Conservation (phyloP, 2,888 invertebrate species). For the Dryobotodes eremita region DNA sequence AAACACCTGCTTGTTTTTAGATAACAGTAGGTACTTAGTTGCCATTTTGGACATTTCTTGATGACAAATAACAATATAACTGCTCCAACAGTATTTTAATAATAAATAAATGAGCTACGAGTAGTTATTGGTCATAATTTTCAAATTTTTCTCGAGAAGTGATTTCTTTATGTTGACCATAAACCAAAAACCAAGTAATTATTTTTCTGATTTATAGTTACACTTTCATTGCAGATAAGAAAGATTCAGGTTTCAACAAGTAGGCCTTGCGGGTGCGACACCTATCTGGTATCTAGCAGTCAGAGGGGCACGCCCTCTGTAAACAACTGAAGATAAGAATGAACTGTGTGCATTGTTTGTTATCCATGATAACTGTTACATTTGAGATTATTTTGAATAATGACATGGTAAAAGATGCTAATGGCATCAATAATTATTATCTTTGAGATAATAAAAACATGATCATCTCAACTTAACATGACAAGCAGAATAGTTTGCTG, state of each 20-base stretch:
- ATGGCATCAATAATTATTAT: neutral
- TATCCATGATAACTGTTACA: conserved; percentile 24
- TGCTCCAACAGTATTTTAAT: neutral
- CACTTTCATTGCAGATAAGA: conserved; percentile 23
- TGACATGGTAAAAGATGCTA: conserved; percentile 4
- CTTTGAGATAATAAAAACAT: neutral
- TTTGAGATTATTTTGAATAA: conserved; percentile 13
- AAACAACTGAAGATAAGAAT: conserved; percentile 34
- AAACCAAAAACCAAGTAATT: neutral
- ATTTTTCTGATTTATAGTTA: neutral
- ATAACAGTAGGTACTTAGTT: conserved; percentile 2
- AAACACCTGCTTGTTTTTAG: neutral
- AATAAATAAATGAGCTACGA: neutral
- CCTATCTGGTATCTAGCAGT: conserved; percentile 21
- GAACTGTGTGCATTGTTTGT: conserved; percentile 30
- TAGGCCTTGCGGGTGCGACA: conserved; percentile 20
- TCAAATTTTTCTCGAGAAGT: neutral
- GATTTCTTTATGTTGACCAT: neutral
- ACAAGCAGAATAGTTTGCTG: neutral
- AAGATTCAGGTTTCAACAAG: conserved; percentile 32
- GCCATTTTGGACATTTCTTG: conserved; percentile 11
- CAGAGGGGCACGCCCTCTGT: conserved; percentile 39
- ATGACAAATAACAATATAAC: neutral
- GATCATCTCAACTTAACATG: conserved; percentile 9
- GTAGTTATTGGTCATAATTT: neutral